These are phyloP conservation scores for Muscicapa adusta DNA, from an alignment of 2,113 vertebrate genomes.

Conservation along the genomic window DNA sequence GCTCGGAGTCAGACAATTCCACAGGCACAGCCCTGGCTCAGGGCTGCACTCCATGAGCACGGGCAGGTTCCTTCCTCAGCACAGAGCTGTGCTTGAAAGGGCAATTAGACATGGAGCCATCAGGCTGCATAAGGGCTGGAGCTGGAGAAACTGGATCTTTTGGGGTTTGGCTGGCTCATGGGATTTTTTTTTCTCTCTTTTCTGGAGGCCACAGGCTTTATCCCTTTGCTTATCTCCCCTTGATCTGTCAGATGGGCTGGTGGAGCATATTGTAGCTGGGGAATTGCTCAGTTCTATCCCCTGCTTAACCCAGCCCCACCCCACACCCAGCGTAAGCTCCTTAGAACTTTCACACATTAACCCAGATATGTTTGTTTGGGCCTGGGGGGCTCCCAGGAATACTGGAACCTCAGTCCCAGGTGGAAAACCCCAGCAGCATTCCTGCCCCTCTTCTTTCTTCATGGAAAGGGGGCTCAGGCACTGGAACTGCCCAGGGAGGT, in stretches of 20 bases:
- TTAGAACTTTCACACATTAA: constrained; percentile 51
- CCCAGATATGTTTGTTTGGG: not conserved
- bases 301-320: not conserved
- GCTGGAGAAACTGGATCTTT: not conserved
- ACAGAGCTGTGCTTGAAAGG: not conserved
- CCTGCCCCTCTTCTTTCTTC: not conserved
- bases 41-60: not conserved
- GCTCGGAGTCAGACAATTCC: not conserved
- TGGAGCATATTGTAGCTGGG: not conserved
- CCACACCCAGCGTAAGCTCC: not conserved
- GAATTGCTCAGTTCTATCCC: constrained; percentile 25
- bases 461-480: not conserved
- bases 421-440: not conserved
- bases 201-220: not conserved
- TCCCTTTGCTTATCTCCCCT: not conserved
- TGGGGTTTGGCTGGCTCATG: not conserved
- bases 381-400: not conserved
- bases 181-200: not conserved
- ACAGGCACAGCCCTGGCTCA: not conserved
- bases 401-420: not conserved
- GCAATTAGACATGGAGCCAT: not conserved
- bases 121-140: not conserved
- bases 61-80: not conserved
- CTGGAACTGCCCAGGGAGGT: not conserved
- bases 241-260: not conserved